A percentile compares a stretch with the other conserved stretches of the same genome.
phyloP scores from a whole-genome alignment of 53 echinoderm and acorn worm genomes.

The Zoroaster sp. region DNA sequence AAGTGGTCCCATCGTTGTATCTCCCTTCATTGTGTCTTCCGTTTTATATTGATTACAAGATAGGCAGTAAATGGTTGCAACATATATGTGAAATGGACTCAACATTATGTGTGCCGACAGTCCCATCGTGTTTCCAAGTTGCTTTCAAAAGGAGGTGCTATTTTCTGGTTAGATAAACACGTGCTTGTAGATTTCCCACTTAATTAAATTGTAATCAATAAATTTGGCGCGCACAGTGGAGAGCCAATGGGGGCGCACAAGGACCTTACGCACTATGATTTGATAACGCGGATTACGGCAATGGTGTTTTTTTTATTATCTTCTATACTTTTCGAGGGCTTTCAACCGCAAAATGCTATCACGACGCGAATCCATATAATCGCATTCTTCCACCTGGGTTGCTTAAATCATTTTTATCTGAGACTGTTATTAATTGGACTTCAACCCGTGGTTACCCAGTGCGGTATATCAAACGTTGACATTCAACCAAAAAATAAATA shows the following conservation, averaged over 20 bases:
- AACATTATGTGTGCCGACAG: background rate
- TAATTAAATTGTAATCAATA: constrained; percentile 54
- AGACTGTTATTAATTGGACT: constrained; percentile 11
- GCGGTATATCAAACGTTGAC: background rate
- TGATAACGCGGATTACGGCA: background rate
- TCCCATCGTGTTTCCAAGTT: background rate
- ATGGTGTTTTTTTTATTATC: background rate
- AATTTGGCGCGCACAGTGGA: background rate
- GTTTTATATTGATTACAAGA: no score
- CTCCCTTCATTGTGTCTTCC: no score
- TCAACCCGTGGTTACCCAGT: background rate
- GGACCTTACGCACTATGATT: background rate
- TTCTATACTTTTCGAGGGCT: background rate
- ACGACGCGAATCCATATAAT: background rate
- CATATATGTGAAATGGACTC: background rate
- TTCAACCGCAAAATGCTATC: constrained; percentile 35
- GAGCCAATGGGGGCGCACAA: background rate
- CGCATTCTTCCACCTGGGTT: constrained; percentile 9
- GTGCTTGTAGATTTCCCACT: constrained; percentile 41
- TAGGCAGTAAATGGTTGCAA: background rate
- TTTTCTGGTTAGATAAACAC: constrained; percentile 34
- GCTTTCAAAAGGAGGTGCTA: background rate
- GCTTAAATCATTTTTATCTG: background rate
- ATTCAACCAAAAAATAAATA: no score
- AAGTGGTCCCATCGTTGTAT: no score